Evolutionary conservation across 2,113 vertebrate genomes (phyloP), one percentile per base, ranked within the genome.

Genomic region (Todiramphus saurophagus): DNA sequence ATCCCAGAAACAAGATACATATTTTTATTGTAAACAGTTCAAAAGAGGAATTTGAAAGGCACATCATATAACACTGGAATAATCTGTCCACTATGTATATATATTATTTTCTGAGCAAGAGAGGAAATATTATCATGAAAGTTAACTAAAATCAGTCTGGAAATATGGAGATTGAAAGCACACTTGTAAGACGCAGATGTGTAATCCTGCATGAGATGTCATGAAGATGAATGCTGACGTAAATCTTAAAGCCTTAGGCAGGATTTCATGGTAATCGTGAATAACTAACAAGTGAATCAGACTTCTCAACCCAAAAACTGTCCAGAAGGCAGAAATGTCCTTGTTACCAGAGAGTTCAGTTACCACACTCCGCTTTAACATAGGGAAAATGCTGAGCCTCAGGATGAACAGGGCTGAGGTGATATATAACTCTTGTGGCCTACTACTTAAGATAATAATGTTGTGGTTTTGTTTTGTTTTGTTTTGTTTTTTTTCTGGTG

Each of bases 311-410:
- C 83, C 68, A 76, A 95, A 94, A 95, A 76, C 44, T 89, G 68
- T 83, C 94, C 89, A 93, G 86, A 94, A 94, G 92, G 88, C 72
- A 95, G 58, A 95, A 77, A 90, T 37, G 91, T 74, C 93, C 94
- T 92, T 93, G 59, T 81, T 90, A 80, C 7, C 58, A 80, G 63
- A 74, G 19, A 74, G 23, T 62, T 91, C 74, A 76, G 39, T 63
- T 83, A 83, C 68, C n/a, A 63, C 77, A 73, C 23, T 83, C 39
- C 7, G 17, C 66, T 90, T 86, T 76, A 90, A 83, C 46, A 35
- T 0, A 67, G 23, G n/a, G 41, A 66, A 66, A 91, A 73, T 50
- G 14, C 18, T 88, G 33, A 95, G 67, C 33, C 53, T 80, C 59
- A 50, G 35, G 85, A 88, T 17, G 30, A 82, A 68, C 27, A 83